phyloP scores from a whole-genome alignment of 2,113 vertebrate genomes.

The Dasyornis broadbenti region DNA sequence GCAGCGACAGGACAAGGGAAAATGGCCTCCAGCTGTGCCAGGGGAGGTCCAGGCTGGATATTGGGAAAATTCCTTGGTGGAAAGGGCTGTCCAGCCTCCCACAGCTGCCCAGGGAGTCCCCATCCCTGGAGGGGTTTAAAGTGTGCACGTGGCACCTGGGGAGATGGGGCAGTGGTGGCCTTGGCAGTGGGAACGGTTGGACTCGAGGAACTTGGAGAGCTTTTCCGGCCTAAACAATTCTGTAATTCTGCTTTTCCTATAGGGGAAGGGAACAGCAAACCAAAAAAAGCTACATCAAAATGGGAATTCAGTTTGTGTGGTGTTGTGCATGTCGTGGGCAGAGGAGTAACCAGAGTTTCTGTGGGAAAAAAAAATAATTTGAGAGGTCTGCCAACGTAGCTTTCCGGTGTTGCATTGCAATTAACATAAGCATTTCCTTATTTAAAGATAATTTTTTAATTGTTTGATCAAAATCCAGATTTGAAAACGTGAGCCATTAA shows the following conservation, averaged over 20 bases:
- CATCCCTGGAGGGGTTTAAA: fast-evolving
- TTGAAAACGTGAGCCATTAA: background rate
- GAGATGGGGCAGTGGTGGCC: background rate
- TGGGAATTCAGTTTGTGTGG: background rate
- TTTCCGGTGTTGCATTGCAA: background rate
- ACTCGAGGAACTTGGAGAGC: background rate
- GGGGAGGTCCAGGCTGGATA: background rate
- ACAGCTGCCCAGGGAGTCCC: background rate
- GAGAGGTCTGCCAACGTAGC: background rate
- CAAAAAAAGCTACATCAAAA: background rate
- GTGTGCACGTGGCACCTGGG: background rate
- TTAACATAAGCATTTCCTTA: background rate
- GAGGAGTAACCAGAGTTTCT: background rate
- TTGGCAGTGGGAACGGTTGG: background rate
- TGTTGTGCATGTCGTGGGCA: background rate
- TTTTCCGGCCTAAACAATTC: background rate
- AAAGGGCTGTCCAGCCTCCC: background rate
- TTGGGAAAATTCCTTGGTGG: background rate
- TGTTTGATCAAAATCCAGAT: background rate
- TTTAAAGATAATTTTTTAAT: background rate
- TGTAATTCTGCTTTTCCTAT: background rate
- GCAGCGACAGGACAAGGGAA: background rate
- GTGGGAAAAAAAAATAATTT: background rate
- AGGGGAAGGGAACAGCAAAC: background rate
- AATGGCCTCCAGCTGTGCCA: background rate